Evolutionary conservation across 2,888 invertebrate species (phyloP).

Genomic region (Euzetes globulus): DNA sequence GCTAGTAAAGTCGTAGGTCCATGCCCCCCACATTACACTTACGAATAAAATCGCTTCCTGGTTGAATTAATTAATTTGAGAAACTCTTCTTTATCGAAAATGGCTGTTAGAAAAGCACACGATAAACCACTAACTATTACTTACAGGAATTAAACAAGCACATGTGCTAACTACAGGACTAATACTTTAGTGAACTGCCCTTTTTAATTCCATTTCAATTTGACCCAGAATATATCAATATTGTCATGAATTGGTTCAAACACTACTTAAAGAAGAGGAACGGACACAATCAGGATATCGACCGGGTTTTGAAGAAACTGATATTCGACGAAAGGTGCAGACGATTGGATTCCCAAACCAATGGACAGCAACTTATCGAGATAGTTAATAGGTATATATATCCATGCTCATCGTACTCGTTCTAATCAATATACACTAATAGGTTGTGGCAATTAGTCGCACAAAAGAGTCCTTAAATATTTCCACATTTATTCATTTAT

Average conservation of each 20-base stretch:
- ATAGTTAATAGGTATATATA: background rate
- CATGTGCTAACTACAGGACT: too few species aligned
- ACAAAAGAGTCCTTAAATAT: background rate
- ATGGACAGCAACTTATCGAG: slow-evolving; percentile 10
- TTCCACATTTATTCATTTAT: background rate
- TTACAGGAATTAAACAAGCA: too few species aligned
- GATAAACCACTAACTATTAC: too few species aligned
- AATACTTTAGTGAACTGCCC: too few species aligned
- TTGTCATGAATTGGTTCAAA: slow-evolving; percentile 32
- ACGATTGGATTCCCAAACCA: background rate
- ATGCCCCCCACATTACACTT: too few species aligned
- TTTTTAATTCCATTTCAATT: background rate
- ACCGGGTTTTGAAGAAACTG: background rate
- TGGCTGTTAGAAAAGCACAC: too few species aligned
- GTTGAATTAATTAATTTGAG: too few species aligned
- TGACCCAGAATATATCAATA: slow-evolving; percentile 28
- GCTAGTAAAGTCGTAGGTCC: too few species aligned
- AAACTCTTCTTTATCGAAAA: too few species aligned
- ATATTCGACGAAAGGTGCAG: background rate
- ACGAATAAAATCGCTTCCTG: too few species aligned
- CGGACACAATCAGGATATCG: slow-evolving; percentile 5
- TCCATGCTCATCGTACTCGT: too few species aligned
- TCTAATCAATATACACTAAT: background rate
- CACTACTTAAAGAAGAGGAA: background rate
- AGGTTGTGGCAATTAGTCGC: slow-evolving; percentile 20